Evolutionary conservation across 2,888 invertebrate species (phyloP).

Genomic region (Chamaedrilus cognettii): DNA sequence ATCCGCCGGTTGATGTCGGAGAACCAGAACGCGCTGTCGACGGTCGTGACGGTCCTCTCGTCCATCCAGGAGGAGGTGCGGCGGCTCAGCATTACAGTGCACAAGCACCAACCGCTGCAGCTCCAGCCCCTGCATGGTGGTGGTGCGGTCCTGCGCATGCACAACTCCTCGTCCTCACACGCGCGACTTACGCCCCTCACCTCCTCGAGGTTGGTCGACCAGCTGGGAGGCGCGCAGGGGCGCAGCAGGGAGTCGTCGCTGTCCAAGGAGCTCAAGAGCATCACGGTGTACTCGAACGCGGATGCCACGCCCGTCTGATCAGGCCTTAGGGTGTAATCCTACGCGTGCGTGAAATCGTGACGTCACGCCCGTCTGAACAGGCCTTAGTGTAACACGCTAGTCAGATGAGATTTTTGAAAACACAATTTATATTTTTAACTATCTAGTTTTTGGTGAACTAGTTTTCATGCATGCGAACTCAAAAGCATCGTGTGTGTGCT

Average conservation of each 20-base stretch:
- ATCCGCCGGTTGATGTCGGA: conserved; percentile 56
- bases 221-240: not conserved
- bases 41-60: conserved; percentile 56
- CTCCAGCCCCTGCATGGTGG: conserved; percentile 8
- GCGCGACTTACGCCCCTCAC: not conserved
- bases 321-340: too few species aligned
- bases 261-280: conserved; percentile 4
- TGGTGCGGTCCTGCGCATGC: not conserved
- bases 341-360: too few species aligned
- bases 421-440: too few species aligned
- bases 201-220: not conserved
- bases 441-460: too few species aligned
- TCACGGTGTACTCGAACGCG: not conserved
- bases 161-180: not conserved
- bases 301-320: conserved; percentile 3
- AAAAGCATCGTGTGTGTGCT: too few species aligned
- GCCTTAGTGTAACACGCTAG: too few species aligned
- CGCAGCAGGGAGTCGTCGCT: not conserved
- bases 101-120: conserved; percentile 14
- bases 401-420: too few species aligned
- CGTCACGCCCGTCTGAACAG: too few species aligned
- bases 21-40: conserved; percentile 58
- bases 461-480: too few species aligned
- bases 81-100: conserved; percentile 28
- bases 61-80: conserved; percentile 50